These are phyloP conservation scores for Drosophila miranda DNA, from an alignment of 1,140 invertebrate species.

Conservation along the genomic window DNA sequence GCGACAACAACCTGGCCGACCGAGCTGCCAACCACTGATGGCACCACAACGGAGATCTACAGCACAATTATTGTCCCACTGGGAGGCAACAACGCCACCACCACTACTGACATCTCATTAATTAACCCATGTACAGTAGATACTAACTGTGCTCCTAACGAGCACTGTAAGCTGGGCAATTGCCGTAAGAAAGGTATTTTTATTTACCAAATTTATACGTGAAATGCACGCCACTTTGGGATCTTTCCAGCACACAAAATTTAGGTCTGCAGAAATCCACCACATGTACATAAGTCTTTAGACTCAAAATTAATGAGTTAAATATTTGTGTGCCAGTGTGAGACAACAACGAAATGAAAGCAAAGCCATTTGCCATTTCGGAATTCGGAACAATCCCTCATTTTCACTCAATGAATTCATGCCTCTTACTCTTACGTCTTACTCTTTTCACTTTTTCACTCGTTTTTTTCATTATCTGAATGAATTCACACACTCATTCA, in stretches of 20 bases:
- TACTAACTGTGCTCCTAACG: constrained; percentile 83
- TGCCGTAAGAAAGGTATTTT: constrained; percentile 84
- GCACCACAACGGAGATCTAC: constrained; percentile 62
- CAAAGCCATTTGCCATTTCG: no score
- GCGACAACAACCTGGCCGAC: constrained; percentile 60
- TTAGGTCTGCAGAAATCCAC: no score
- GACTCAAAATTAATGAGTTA: no score
- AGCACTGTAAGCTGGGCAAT: constrained; percentile 84
- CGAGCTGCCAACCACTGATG: constrained; percentile 79
- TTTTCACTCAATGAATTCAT: no score
- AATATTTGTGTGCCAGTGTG: no score
- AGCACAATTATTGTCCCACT: constrained; percentile 50
- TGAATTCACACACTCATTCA: neutral
- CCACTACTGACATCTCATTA: constrained; percentile 67
- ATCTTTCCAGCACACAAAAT: neutral
- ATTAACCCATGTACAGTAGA: constrained; percentile 82
- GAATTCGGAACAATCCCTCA: no score
- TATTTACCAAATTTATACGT: constrained; percentile 27
- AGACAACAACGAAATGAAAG: no score
- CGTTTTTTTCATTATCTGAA: no score
- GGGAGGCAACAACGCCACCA: constrained; percentile 8
- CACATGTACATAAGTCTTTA: no score
- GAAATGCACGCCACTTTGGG: constrained; percentile 47
- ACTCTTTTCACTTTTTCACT: no score
- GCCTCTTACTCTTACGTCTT: no score